Evolutionary conservation across 2,888 invertebrate species (phyloP), one percentile per base, ranked within the genome.

Genomic region (Tricholauxania praeusta): DNA sequence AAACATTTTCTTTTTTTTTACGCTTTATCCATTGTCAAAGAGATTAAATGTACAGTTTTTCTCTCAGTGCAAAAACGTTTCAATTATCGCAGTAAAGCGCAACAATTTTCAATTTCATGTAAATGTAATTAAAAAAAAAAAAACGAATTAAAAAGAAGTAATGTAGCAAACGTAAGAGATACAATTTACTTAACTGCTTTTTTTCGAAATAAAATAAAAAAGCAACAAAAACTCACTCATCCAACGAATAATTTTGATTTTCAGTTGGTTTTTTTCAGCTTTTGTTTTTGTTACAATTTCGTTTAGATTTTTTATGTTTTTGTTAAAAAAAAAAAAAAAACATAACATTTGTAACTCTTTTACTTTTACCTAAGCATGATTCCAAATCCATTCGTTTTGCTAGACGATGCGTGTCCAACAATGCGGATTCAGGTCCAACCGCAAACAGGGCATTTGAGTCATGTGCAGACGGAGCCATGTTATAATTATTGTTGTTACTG

Each of bases 331-430:
- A 4, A n/a, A 0, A 48, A 17, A 15, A 60, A 14, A 6, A 53
- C 17, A 55, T n/a, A 28, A 28, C 28, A 28, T 28, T 28, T 28
- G 28, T 28, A 28, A 28, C 28, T 28, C 28, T 28, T 28, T 28
- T 28, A 28, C 28, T 28, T 28, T 28, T 28, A 87, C 87, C 85
- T 79, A 87, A 80, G 79, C 88, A 88, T 12, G 82, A 78, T 69
- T 87, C 87, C 77, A 88, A 79, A 75, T 87, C 87, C 85, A 87
- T 86, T 74, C 86, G 84, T 73, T 87, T 88, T 76, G 81, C 81
- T 72, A 86, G 76, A 3, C 74, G 84, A 80, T 85, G 86, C 74
- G 76, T 78, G 72, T 82, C 82, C 79, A 78, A 77, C 77, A 79
- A 74, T 78, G 79, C 71, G 75, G 79, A 49, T 39, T 62, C 73